Evolutionary conservation across 2,113 vertebrate genomes (phyloP), one percentile per base, ranked within the genome.

Genomic region (Butorides virescens): DNA sequence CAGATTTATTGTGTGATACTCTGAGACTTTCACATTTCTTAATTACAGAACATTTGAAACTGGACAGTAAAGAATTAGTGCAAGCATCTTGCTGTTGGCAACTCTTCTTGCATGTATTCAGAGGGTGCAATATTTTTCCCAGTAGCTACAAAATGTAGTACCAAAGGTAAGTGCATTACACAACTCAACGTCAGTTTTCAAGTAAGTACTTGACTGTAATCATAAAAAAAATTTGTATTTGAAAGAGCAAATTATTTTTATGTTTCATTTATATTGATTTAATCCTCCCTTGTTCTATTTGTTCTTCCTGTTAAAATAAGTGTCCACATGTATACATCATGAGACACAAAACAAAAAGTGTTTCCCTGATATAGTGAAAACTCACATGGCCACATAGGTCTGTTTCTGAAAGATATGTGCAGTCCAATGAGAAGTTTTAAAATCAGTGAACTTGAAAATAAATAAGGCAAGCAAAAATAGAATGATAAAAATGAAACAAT

Each of bases 271-370:
- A 55, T 15, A 53, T 3, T 46, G 49, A 25, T 58, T 79, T 49
- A 73, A 82, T 61, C 23, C 4, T 88, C 55, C 20, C 11, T 25
- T 75, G 7, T 46, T 78, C 34, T 61, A n/a, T 87, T 37, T 82
- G 15, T 46, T 80, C 76, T 14, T 15, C 17, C 22, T 50, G 5
- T 22, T 81, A 59, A 70, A 76, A 74, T 29, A 61, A 79, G 7
- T 4, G 22, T 50, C 20, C 16, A 37, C 10, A 52, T 0, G 0
- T 39, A 70, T 11, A 56, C 5, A 9, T 5, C 11, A 37, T 11
- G 5, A 73, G 34, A 66, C 6, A 68, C 47, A 87, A 46, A 22
- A 21, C 25, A 65, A 58, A 85, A 65, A 14, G 1, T 10, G 13
- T 22, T 82, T 85, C 46, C 36, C 44, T 63, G 27, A 59, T 72